phyloP scores from a whole-genome alignment of 2,888 invertebrate species.

The Pemphredon lugubris region DNA sequence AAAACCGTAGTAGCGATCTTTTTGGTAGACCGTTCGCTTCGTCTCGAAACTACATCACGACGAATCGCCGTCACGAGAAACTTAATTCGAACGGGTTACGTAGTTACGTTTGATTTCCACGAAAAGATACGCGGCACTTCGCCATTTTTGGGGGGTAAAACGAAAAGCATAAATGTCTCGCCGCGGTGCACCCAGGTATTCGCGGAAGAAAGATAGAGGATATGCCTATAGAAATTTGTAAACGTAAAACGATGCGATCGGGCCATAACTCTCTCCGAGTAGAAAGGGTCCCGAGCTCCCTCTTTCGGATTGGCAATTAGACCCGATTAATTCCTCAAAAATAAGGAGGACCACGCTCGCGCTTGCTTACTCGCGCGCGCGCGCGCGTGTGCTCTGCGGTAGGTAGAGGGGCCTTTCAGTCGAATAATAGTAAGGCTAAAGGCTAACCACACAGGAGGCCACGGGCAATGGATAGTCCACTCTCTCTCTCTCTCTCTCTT shows the following conservation, averaged over 20 bases:
- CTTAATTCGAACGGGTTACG: too few relatives aligned
- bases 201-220: background rate
- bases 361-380: too few relatives aligned
- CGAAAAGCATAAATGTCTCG: too few relatives aligned
- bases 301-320: conserved; percentile 70
- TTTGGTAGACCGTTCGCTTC: too few relatives aligned
- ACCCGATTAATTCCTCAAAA: conserved; percentile 73
- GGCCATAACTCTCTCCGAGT: conserved; percentile 60
- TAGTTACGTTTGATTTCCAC: too few relatives aligned
- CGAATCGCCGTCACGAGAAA: too few relatives aligned
- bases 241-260: conserved; percentile 29
- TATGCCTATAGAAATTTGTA: conserved; percentile 4
- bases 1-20: too few relatives aligned
- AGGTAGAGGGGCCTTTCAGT: conserved; percentile 63
- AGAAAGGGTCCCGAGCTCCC: conserved; percentile 41
- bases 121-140: too few relatives aligned
- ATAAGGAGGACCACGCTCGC: conserved; percentile 67
- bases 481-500: conserved; percentile 14
- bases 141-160: too few relatives aligned
- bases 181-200: background rate
- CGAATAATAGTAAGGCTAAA: conserved; percentile 71
- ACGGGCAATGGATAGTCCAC: conserved; percentile 12
- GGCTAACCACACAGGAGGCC: conserved; percentile 62
- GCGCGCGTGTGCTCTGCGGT: conserved; percentile 75
- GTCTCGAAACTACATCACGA: too few relatives aligned